A percentile compares a stretch with the other conserved stretches of the same genome.
Evolutionary conservation across 2,797 vertebrate genomes (phyloP).

Genomic region (Momotus momota): DNA sequence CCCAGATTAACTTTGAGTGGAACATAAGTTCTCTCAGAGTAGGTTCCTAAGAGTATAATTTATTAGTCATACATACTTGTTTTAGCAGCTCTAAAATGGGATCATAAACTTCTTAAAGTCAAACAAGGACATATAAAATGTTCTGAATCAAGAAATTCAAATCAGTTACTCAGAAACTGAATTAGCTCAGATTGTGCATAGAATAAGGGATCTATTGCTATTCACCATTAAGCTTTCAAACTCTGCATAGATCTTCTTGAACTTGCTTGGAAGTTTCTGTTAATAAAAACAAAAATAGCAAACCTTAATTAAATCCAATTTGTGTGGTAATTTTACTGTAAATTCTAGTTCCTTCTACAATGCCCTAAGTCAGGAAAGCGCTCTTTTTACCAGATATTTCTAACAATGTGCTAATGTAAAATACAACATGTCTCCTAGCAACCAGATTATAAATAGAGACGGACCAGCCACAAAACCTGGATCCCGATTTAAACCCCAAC

Average conservation of each 20-base stretch:
- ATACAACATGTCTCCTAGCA: constrained; percentile 76
- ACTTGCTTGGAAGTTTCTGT: constrained; percentile 99
- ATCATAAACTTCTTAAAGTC: constrained; percentile 85
- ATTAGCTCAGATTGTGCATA: constrained; percentile 74
- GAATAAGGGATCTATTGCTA: constrained; percentile 74
- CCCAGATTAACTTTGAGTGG: constrained; percentile 78
- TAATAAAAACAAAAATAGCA: constrained; percentile 77
- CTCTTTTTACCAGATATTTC: constrained; percentile 69
- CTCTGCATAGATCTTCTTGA: constrained; percentile 96
- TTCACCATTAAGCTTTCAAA: constrained; percentile 99
- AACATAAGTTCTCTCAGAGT: constrained; percentile 78
- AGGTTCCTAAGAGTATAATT: constrained; percentile 78
- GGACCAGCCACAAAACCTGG: constrained; percentile 68
- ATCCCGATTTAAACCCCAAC: constrained; percentile 57
- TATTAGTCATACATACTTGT: constrained; percentile 85
- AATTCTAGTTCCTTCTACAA: constrained; percentile 49
- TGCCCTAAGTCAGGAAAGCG: constrained; percentile 57
- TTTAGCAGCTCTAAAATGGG: constrained; percentile 84
- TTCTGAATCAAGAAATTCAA: constrained; percentile 78
- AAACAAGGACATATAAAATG: constrained; percentile 84
- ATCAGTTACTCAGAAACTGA: constrained; percentile 73
- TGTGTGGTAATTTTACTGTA: constrained; percentile 39
- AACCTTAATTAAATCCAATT: constrained; percentile 58
- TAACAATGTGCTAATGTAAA: constrained; percentile 72
- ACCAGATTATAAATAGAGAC: constrained; percentile 78